These are phyloP conservation scores for Hydrotaea diabolus DNA, from an alignment of 2,888 invertebrate genomes.

Conservation along the genomic window DNA sequence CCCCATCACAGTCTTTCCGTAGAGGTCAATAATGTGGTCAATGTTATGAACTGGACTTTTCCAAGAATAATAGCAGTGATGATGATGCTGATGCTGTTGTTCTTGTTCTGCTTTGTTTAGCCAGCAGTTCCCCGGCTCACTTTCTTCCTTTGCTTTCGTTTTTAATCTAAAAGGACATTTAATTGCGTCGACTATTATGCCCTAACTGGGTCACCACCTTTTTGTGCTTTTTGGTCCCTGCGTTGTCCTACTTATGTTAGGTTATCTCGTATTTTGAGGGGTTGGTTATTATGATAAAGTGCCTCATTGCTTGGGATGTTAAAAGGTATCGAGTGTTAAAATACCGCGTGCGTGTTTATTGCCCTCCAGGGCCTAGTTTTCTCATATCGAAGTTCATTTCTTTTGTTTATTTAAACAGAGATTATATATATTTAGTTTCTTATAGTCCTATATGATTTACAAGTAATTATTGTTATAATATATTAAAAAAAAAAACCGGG, in stretches of 20 bases:
- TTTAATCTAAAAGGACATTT: constrained; percentile 50
- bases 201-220: constrained; percentile 66
- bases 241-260: neutral
- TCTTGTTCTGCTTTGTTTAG: neutral
- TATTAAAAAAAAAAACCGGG: too few relatives aligned
- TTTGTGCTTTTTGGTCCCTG: neutral
- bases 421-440: constrained; percentile 55
- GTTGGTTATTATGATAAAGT: constrained; percentile 45
- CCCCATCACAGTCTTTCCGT: neutral
- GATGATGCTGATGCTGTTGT: constrained; percentile 12
- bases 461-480: constrained; percentile 52
- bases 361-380: constrained; percentile 56
- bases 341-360: constrained; percentile 51
- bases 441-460: constrained; percentile 45
- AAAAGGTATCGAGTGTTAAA: constrained; percentile 22
- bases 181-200: constrained; percentile 58
- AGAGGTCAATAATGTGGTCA: constrained; percentile 55
- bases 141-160: neutral
- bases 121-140: neutral
- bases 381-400: constrained; percentile 12
- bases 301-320: constrained; percentile 21
- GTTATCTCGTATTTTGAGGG: constrained; percentile 28
- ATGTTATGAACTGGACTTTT: constrained; percentile 46
- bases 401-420: constrained; percentile 34
- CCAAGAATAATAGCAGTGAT: constrained; percentile 31